A percentile compares a stretch with the other conserved stretches of the same genome.
These are phyloP conservation scores for Nannoperca obscura DNA, from an alignment of 2,797 vertebrate genomes.

Conservation along the genomic window DNA sequence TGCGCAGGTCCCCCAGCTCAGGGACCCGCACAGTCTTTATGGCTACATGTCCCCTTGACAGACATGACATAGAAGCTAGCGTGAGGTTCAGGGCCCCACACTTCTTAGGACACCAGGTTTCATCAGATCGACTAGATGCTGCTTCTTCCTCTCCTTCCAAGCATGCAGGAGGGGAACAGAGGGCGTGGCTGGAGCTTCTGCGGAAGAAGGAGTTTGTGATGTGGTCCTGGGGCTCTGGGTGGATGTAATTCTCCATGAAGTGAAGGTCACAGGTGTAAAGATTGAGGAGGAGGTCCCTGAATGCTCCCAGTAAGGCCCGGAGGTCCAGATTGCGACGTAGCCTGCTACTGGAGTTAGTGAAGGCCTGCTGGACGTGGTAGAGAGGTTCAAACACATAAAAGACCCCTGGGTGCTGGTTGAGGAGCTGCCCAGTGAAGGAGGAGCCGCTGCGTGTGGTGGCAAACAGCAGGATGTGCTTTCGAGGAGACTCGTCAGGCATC, in stretches of 20 bases:
- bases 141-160: conserved; percentile 42
- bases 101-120: conserved; percentile 85
- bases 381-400: conserved; percentile 90
- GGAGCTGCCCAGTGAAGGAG: conserved; percentile 88
- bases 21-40: conserved; percentile 87
- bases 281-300: conserved; percentile 87
- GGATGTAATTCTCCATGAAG: conserved; percentile 87
- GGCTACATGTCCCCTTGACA: conserved; percentile 77
- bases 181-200: conserved; percentile 84
- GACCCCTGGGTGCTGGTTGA: conserved; percentile 87
- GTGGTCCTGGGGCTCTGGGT: conserved; percentile 83
- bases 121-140: conserved; percentile 65
- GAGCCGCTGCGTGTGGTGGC: conserved; percentile 88
- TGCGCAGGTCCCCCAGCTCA: conserved; percentile 81
- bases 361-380: conserved; percentile 87
- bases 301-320: conserved; percentile 82
- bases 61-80: conserved; percentile 78
- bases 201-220: conserved; percentile 82
- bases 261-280: conserved; percentile 87
- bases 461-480: conserved; percentile 87
- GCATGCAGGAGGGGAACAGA: conserved; percentile 87
- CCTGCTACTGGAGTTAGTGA: conserved; percentile 82
- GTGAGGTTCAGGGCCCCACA: conserved; percentile 86
- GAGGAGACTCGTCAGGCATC: conserved; percentile 59
- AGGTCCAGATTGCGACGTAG: conserved; percentile 79